Base-by-base conservation (phyloP, 2,888 invertebrate genomes). In the Orchestes rusci region DNA sequence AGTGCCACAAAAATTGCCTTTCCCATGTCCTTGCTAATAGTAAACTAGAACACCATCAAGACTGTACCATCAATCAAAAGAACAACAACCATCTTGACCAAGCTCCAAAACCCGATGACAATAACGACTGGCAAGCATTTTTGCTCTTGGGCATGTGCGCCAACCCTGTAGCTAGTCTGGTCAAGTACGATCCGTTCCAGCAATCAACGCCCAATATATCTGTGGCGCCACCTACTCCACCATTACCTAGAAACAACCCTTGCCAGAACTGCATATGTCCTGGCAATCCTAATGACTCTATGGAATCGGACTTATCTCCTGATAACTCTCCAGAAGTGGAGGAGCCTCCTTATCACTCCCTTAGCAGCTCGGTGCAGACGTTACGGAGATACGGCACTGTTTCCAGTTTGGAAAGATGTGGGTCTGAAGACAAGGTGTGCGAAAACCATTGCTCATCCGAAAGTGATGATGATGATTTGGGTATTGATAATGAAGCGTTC, bases 1-100 rank as follows among this genome's bases (percentile, higher is more conserved):
- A 84, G 66, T 85, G 85, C 68, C 85, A 84, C 61, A 83, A 81
- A 69, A 83, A 82, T 61, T 85, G 84, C 69, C 74, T 80, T 39
- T 58, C 56, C 41, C 57, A 59, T 41, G 58, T 57, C 37, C 34
- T 48, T 10, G 45, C 43, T 31, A 53, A 45, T 30, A 48, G 32
- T 30, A 46, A 45, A 40, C 27, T 30, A 15, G 39, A 39, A n/a
- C 43, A 48, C 10, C 12, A 39, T 12, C 36, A 40, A 48, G 42
- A 40, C 41, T 34, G 43, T 27, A 51, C 50, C 28, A 50, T 37
- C 18, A 46, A 53, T 28, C 50, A 50, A 52, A 73, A 15, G 17
- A 45, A 35, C 19, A 40, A 42, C 41, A 39, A 35, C 17, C n/a
- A 16, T 10, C n/a, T n/a, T n/a, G n/a, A n/a, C n/a, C n/a, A n/a